A percentile compares a stretch with the other conserved stretches of the same genome.
Conservation (phyloP, 2,888 invertebrate species). For the Lamellibrachia columna region DNA sequence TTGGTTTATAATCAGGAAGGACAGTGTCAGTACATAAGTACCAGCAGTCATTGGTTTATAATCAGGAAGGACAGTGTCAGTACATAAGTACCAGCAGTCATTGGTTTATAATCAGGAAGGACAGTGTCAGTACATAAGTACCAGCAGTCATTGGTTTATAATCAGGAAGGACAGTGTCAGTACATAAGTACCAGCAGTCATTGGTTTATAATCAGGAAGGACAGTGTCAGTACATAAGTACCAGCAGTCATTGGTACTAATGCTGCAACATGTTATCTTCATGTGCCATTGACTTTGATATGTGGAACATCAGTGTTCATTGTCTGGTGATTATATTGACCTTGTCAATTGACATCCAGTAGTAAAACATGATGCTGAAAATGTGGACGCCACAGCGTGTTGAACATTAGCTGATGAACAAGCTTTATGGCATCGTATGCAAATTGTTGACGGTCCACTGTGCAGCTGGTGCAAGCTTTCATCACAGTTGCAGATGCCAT, state of each 20-base stretch:
- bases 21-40: not conserved
- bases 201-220: not conserved
- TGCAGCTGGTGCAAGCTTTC: not conserved
- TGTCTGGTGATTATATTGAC: not conserved
- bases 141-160: too few species aligned
- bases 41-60: not conserved
- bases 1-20: too few species aligned
- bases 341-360: not conserved
- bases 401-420: not conserved
- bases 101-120: not conserved
- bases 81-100: not conserved
- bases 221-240: not conserved
- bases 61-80: too few species aligned
- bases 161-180: not conserved
- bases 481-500: constrained; percentile 5
- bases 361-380: not conserved
- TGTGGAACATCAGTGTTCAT: not conserved
- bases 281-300: not conserved
- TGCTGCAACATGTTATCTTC: not conserved
- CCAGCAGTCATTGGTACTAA: not conserved
- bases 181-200: too few species aligned
- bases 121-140: too few species aligned
- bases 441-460: not conserved
- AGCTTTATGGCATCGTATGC: constrained; percentile 3
- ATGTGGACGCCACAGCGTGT: not conserved